Percentiles rank a stretch among this genome's conserved stretches.
phyloP scores from a whole-genome alignment of 2,888 invertebrate species.

The Eupeodes luniger region DNA sequence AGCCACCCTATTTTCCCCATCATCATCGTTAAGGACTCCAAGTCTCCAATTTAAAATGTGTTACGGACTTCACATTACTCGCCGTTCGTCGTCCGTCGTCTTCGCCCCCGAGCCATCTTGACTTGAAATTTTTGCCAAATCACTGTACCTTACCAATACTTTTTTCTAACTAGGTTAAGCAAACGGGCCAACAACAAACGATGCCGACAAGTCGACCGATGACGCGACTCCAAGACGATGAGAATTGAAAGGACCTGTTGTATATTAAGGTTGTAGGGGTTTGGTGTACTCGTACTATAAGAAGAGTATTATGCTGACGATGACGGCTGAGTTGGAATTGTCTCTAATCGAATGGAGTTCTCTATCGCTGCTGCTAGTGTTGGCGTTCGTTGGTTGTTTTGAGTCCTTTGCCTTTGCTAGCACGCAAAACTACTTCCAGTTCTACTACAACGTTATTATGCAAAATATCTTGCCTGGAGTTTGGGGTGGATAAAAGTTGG shows the following conservation, averaged over 20 bases:
- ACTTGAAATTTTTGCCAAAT: slow-evolving; percentile 59
- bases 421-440: slow-evolving; percentile 57
- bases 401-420: slow-evolving; percentile 21
- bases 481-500: background rate
- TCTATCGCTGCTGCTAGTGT: slow-evolving; percentile 7
- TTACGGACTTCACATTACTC: background rate
- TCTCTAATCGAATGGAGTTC: slow-evolving; percentile 53
- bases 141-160: slow-evolving; percentile 43
- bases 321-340: slow-evolving; percentile 39
- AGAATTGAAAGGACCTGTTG: slow-evolving; percentile 70
- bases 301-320: slow-evolving; percentile 15
- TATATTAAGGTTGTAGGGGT: slow-evolving; percentile 25
- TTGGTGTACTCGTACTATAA: background rate
- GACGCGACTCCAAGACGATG: slow-evolving; percentile 17
- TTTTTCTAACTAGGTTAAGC: slow-evolving; percentile 69
- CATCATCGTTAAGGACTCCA: slow-evolving; percentile 3
- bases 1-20: background rate
- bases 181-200: slow-evolving; percentile 55
- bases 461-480: slow-evolving; percentile 40
- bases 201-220: slow-evolving; percentile 23
- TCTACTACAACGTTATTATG: slow-evolving; percentile 66
- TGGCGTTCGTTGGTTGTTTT: slow-evolving; percentile 19
- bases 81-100: background rate
- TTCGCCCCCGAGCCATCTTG: background rate
- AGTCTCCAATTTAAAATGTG: slow-evolving; percentile 19